Conservation (phyloP, 2,888 invertebrate genomes). For the Tipula helvola region DNA sequence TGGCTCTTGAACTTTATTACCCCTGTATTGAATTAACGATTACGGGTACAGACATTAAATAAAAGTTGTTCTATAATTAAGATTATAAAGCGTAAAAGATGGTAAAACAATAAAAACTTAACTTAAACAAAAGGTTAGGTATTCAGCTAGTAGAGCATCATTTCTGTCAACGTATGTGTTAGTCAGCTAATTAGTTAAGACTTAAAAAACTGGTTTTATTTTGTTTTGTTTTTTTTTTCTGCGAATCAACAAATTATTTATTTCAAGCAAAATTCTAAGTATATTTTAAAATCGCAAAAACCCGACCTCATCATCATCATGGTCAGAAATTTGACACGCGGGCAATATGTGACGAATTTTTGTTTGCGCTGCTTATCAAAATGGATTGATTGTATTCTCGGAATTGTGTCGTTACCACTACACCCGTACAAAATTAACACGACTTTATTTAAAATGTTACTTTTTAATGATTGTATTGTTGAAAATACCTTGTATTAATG, state of each 20-base stretch:
- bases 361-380: conserved; percentile 10
- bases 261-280: neutral
- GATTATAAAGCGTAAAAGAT: too few relatives aligned
- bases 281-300: neutral
- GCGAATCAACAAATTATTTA: neutral
- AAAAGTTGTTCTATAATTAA: too few relatives aligned
- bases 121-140: too few relatives aligned
- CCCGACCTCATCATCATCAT: neutral
- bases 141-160: too few relatives aligned
- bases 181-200: neutral
- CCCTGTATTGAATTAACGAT: too few relatives aligned
- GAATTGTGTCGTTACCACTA: conserved; percentile 7
- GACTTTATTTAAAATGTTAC: too few relatives aligned
- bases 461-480: too few relatives aligned
- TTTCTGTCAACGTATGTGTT: neutral
- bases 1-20: too few relatives aligned
- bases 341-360: neutral
- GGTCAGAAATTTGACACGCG: neutral
- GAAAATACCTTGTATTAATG: too few relatives aligned
- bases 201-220: neutral
- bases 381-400: neutral
- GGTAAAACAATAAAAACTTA: too few relatives aligned
- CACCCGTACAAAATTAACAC: too few relatives aligned
- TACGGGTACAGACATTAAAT: too few relatives aligned
- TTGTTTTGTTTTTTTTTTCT: neutral